Evolutionary conservation across 2,113 vertebrate genomes (phyloP).

Genomic region (Ibidorhyncha struthersii): DNA sequence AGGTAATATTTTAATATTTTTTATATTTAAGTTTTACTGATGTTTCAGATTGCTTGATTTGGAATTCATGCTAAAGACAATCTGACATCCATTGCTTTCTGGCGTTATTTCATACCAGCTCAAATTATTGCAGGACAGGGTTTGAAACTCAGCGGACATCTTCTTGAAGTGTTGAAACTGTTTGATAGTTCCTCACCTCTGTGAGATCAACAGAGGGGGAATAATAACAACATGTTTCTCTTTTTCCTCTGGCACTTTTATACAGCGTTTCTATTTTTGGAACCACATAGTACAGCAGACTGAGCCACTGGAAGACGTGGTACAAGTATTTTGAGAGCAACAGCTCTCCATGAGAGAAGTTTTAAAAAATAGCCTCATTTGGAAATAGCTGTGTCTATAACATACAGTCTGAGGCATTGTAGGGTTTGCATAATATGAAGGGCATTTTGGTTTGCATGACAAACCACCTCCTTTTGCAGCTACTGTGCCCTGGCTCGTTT

Average conservation of each 20-base stretch:
- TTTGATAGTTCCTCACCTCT: neutral
- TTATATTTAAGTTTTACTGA: neutral
- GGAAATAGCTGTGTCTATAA: neutral
- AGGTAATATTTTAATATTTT: neutral
- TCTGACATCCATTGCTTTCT: neutral
- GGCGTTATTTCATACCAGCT: neutral
- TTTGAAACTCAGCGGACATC: neutral
- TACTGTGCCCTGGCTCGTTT: neutral
- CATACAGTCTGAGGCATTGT: accelerated
- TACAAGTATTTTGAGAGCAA: neutral
- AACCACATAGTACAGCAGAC: neutral
- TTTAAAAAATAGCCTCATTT: neutral
- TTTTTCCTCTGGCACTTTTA: neutral
- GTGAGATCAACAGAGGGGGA: neutral
- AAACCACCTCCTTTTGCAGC: neutral
- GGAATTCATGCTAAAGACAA: neutral
- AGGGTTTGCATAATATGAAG: neutral
- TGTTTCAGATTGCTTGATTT: neutral
- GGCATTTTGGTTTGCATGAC: neutral
- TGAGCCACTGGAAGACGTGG: neutral
- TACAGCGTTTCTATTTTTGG: neutral
- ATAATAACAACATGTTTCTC: neutral
- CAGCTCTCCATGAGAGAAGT: neutral
- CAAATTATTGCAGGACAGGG: neutral
- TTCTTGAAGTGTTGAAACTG: neutral